Conservation (phyloP, 2,888 invertebrate species). For the Chouioia cunea region DNA sequence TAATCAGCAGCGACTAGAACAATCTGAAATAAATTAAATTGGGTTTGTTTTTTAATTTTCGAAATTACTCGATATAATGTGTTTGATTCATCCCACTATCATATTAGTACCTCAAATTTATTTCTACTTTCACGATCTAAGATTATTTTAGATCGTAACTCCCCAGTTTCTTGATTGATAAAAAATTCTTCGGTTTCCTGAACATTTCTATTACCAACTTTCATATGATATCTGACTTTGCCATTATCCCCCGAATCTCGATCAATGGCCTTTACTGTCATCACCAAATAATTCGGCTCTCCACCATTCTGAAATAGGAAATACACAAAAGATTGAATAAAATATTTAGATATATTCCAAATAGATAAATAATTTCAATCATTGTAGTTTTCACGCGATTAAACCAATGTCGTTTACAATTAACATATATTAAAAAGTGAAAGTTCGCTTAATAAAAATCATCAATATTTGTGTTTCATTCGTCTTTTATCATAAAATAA, state of each 20-base stretch:
- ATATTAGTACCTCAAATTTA: conserved; percentile 73
- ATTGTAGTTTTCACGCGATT: no score
- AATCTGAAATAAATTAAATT: conserved; percentile 70
- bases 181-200: conserved; percentile 86
- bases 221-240: conserved; percentile 84
- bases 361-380: conserved; percentile 4
- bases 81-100: not conserved
- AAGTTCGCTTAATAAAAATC: no score
- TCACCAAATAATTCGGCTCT: conserved; percentile 80
- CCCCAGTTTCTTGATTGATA: conserved; percentile 83
- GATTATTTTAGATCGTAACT: conserved; percentile 82
- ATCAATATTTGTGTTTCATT: no score
- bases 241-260: conserved; percentile 88
- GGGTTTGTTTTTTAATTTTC: conserved; percentile 12
- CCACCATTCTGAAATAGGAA: conserved; percentile 76
- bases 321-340: conserved; percentile 7
- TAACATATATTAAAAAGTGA: no score
- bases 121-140: conserved; percentile 82
- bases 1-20: conserved; percentile 87
- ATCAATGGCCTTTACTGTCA: conserved; percentile 86
- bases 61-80: not conserved
- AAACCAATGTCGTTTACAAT: no score
- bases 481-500: no score
- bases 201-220: conserved; percentile 81
- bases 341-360: conserved; percentile 5